phyloP scores from a whole-genome alignment of 2,888 invertebrate genomes.

The Drosophila yooni region DNA sequence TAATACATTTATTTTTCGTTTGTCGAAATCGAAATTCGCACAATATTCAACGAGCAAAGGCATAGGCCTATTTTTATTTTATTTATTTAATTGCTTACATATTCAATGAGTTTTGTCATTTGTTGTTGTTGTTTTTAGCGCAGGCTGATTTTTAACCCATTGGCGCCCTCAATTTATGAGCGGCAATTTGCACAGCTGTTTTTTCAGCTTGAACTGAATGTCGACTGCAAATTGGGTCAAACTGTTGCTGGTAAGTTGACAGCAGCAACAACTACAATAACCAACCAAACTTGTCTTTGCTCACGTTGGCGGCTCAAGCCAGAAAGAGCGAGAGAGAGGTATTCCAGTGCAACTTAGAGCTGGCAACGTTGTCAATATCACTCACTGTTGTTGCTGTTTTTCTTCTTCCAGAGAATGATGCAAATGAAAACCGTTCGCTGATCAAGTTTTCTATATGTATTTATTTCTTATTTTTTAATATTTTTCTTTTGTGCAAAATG shows the following conservation, averaged over 20 bases:
- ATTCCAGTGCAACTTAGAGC: neutral
- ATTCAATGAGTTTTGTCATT: constrained; percentile 66
- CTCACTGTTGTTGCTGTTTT: constrained; percentile 17
- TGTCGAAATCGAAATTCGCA: constrained; percentile 56
- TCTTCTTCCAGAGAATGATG: constrained; percentile 38
- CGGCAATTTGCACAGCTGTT: constrained; percentile 72
- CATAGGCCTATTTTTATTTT: constrained; percentile 62
- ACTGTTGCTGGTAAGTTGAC: constrained; percentile 58
- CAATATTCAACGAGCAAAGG: constrained; percentile 54
- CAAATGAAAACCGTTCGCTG: constrained; percentile 51
- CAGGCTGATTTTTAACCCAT: constrained; percentile 40
- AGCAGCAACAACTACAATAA: constrained; percentile 34
- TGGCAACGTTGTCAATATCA: constrained; percentile 41
- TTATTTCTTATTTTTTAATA: neutral
- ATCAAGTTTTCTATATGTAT: constrained; percentile 32
- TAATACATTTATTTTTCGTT: constrained; percentile 8
- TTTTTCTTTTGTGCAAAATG: constrained; percentile 17
- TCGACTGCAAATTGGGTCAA: constrained; percentile 71
- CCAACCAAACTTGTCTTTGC: constrained; percentile 74
- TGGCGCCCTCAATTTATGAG: constrained; percentile 36
- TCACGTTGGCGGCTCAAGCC: constrained; percentile 66
- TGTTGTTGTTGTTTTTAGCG: constrained; percentile 27
- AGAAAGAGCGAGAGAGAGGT: constrained; percentile 20
- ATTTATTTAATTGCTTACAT: constrained; percentile 33
- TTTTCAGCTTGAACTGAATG: constrained; percentile 33